These are phyloP conservation scores for Caenorhabditis brenneri DNA, from an alignment of 1,140 invertebrate genomes.

Conservation along the genomic window DNA sequence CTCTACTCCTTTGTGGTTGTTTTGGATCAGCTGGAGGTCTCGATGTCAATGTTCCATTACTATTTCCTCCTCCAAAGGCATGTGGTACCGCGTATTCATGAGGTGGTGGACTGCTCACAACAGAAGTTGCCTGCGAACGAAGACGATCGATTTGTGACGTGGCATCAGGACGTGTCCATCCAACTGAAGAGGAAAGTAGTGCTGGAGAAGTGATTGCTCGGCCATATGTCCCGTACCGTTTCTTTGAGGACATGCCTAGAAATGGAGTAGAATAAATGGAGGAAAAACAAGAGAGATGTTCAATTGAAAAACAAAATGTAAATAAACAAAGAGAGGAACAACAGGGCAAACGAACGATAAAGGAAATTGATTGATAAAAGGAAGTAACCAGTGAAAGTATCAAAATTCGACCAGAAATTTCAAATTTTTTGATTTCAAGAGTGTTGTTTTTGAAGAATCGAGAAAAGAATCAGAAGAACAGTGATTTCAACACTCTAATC, in stretches of 20 bases:
- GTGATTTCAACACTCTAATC: no score
- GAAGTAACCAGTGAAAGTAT: background rate
- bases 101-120: conserved; percentile 6
- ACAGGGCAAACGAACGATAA: background rate
- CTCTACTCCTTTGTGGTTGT: conserved; percentile 20
- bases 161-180: conserved; percentile 41
- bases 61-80: conserved; percentile 1
- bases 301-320: background rate
- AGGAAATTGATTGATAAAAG: background rate
- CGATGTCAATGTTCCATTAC: background rate
- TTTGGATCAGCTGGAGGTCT: conserved; percentile 27
- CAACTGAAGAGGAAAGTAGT: conserved; percentile 24
- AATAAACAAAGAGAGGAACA: background rate
- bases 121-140: background rate
- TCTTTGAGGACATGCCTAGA: conserved; percentile 25
- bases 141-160: conserved; percentile 19
- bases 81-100: conserved; percentile 28
- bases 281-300: background rate
- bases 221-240: conserved; percentile 44
- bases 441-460: no score
- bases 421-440: no score
- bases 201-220: conserved; percentile 45
- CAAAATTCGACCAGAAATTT: background rate
- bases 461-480: no score
- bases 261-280: background rate